phyloP scores from a whole-genome alignment of 2,113 vertebrate genomes.

The Meriones unguiculatus region DNA sequence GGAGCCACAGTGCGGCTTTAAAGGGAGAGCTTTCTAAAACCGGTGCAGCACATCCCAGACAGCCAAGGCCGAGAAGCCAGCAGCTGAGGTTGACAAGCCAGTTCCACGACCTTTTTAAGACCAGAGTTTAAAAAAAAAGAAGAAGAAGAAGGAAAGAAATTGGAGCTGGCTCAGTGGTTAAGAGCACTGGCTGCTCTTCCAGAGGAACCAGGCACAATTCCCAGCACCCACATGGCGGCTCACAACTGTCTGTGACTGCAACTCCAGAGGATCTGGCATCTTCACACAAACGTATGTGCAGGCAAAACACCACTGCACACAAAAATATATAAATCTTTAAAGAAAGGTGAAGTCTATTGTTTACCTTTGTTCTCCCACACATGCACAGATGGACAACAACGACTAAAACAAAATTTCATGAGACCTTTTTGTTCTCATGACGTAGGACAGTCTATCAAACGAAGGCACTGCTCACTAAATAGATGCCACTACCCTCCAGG shows the following conservation, averaged over 20 bases:
- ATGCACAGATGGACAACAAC: not conserved
- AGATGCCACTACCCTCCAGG: too few species aligned
- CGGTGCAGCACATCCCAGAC: rapidly evolving
- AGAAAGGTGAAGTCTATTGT: not conserved
- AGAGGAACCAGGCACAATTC: not conserved
- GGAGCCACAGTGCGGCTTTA: not conserved
- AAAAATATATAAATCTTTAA: not conserved
- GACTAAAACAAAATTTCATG: not conserved
- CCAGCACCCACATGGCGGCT: not conserved
- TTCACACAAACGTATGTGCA: not conserved
- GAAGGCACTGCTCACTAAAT: not conserved
- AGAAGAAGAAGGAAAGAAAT: not conserved
- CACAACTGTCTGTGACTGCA: not conserved
- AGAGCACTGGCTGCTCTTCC: not conserved
- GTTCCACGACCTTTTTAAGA: not conserved
- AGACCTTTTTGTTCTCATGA: not conserved
- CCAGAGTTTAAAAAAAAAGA: too few species aligned
- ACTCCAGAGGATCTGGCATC: not conserved
- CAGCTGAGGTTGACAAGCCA: not conserved
- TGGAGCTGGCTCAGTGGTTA: not conserved
- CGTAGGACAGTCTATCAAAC: not conserved
- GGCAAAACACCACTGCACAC: not conserved
- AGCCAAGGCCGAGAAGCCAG: not conserved
- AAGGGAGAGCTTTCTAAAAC: not conserved
- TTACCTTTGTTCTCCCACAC: not conserved